Conservation (phyloP, 2,113 vertebrate species). For the Nematolebias whitei region DNA sequence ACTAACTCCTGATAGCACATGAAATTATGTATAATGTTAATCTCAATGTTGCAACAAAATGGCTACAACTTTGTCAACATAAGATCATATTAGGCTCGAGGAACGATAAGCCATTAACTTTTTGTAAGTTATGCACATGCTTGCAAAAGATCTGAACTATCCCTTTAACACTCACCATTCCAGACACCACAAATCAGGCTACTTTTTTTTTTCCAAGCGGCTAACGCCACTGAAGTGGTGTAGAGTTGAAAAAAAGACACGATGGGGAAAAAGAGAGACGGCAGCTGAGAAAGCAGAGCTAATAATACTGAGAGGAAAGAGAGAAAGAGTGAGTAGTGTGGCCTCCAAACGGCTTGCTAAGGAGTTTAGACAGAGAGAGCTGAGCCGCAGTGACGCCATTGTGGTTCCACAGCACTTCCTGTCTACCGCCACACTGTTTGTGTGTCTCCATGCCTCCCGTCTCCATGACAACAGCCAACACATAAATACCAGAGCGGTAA, state of each 20-base stretch:
- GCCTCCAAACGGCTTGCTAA: slow-evolving; percentile 64
- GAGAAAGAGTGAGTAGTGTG: slow-evolving; percentile 53
- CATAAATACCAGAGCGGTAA: slow-evolving; percentile 79
- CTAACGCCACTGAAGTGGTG: slow-evolving; percentile 55
- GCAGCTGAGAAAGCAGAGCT: slow-evolving; percentile 81
- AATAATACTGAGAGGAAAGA: slow-evolving; percentile 74
- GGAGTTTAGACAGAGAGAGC: slow-evolving; percentile 67
- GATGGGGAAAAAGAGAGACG: slow-evolving; percentile 8
- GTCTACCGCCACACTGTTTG: slow-evolving; percentile 84
- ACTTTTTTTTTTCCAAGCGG: slow-evolving; percentile 61
- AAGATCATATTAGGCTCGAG: too few relatives aligned
- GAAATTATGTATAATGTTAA: too few relatives aligned
- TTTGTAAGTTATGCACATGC: too few relatives aligned
- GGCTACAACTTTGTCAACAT: too few relatives aligned
- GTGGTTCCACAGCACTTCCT: slow-evolving; percentile 85
- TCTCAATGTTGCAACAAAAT: too few relatives aligned
- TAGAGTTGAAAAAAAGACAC: slow-evolving; percentile 40
- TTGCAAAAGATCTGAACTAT: too few relatives aligned
- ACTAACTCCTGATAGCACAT: too few relatives aligned
- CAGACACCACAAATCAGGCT: slow-evolving; percentile 74
- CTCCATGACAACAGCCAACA: slow-evolving; percentile 78
- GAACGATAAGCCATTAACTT: too few relatives aligned
- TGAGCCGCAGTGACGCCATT: slow-evolving; percentile 85
- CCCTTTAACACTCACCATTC: slow-evolving; percentile 47
- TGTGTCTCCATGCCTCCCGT: slow-evolving; percentile 71